phyloP scores from a whole-genome alignment of 2,113 vertebrate species.

The Propithecus coquereli region DNA sequence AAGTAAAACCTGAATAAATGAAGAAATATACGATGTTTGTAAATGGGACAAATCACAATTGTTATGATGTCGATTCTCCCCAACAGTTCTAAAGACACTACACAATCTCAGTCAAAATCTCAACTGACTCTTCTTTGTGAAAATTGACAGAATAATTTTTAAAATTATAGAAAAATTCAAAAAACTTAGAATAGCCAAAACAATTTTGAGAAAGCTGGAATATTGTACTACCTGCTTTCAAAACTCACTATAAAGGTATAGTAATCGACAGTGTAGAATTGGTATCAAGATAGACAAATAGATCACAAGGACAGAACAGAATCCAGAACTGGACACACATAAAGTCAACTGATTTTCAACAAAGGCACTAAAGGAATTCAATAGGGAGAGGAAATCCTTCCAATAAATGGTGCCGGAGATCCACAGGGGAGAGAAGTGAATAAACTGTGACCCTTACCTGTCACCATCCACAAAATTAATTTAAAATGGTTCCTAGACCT shows the following conservation, averaged over 20 bases:
- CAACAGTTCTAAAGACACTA: neutral
- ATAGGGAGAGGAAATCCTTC: neutral
- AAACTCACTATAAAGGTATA: neutral
- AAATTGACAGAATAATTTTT: neutral
- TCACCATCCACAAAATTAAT: constrained; percentile 6
- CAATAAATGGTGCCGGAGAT: neutral
- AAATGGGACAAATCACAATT: neutral
- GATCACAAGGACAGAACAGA: neutral
- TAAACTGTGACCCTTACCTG: neutral
- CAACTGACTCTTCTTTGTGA: neutral
- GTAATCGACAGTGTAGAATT: neutral
- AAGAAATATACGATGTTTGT: neutral
- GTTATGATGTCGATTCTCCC: neutral
- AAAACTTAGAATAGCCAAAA: neutral
- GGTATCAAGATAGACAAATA: neutral
- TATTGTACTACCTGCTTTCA: neutral
- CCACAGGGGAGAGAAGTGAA: neutral
- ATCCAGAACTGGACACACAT: neutral
- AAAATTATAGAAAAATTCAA: neutral
- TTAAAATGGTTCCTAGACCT: neutral
- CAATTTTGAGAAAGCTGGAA: neutral
- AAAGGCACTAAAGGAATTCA: neutral
- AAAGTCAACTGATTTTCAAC: constrained; percentile 4
- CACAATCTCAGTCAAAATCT: neutral
- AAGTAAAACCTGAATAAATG: neutral